Evolutionary conservation across 2,888 invertebrate species (phyloP), one percentile per base, ranked within the genome.

Genomic region (Cotesia congregata): DNA sequence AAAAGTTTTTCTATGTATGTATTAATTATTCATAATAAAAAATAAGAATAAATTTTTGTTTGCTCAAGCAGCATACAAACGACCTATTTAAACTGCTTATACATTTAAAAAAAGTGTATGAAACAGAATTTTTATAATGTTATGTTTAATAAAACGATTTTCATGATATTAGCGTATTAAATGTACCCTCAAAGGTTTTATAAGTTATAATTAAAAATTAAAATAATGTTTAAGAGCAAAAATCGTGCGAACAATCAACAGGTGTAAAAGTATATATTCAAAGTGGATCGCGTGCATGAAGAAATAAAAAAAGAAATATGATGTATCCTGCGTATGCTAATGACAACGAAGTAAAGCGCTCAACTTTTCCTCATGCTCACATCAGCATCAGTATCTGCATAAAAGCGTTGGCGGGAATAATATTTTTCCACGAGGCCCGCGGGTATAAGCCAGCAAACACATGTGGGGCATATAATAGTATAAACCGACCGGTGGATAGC

Each of bases 281-380:
- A 64, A 78, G 60, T 77, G 75, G 77, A 81, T 86, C 83, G 84
- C 84, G 84, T 85, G 85, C 78, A 62, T 40, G 79, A 78, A 61
- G 38, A 38, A 65, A 50, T 50, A 50, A 12, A 77, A 79, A 82
- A 82, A 82, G 85, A 84, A 62, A 73, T 20, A 72, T 83, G 82
- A 81, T 84, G 76, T 81, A 84, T 86, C 84, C 86, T 83, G 83
- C 79, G 67, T 83, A 84, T 85, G 83, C 82, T 84, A 86, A 86
- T 83, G 80, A 81, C 80, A 78, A 70, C 67, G 40, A 74, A 70
- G 78, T 30, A 30, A 30, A 30, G 30, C 30, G 30, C 77, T 78
- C 78, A 80, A 75, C 80, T 80, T 82, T 83, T 81, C 79, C 79
- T 41, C 68, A 69, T 76, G 72, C 75, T 76, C 78, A 69, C 60